Evolutionary conservation across 1,140 invertebrate species (phyloP), one percentile per base, ranked within the genome.

Genomic region (Drosophila lacertosa): DNA sequence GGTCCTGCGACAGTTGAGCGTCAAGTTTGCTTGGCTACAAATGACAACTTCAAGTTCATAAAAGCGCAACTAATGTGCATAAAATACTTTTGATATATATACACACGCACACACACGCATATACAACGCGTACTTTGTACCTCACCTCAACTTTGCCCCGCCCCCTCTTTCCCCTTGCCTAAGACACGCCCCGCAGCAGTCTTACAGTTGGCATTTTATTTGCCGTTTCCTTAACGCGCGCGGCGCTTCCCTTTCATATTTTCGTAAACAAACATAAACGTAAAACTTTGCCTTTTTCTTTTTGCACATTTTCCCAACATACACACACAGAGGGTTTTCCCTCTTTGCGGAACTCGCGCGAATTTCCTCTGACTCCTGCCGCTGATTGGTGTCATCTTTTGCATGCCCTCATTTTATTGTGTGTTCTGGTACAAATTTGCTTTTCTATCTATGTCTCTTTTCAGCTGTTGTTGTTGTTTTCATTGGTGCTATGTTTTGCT

Each of bases 41-140:
- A 81, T 81, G 77, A 88, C 82, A 86, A 88, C 81, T 81, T 88
- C 47, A 71, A 86, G 81, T 86, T 86, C 81, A 86, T 86, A 88
- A 86, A 77, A 86, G 81, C 81, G 77, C 82, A 88, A 88, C 81
- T 86, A 86, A 86, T 86, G 82, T 86, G 81, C 81, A 88, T 88
- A 76, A 81, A 81, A 77, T 88, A 86, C 77, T 70, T 81, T 74
- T 81, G 62, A 81, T 77, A 74, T 54, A 50, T 47, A 73, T 29
- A 54, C 1, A 35, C 37, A 69, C 42, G 60, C 54, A 60, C 15
- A 42, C 16, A 29, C 33, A 58, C 16, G 10, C 26, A 37, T 13
- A 53, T 24, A 37, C 15, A 18, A 29, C 13, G 2, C 45, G 13
- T 16, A 35, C 29, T 48, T 29, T 48, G 26, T 9, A 26, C 18